Evolutionary conservation across 1,140 invertebrate species (phyloP), one percentile per base, ranked within the genome.

Genomic region (Drosophila mauritiana): DNA sequence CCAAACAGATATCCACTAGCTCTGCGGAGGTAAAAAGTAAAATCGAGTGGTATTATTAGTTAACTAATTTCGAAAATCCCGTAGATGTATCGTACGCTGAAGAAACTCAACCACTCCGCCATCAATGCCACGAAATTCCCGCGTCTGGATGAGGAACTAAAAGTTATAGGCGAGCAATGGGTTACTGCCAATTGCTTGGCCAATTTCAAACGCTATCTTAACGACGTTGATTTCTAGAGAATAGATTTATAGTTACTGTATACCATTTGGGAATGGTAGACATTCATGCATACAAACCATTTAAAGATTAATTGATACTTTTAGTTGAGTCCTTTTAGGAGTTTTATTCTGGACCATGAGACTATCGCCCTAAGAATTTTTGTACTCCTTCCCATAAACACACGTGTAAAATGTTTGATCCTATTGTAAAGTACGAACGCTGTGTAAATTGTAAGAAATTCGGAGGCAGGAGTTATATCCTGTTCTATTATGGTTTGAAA

Each of bases 151-250:
- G 93, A 93, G 2, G 95, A 96, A 91, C 93, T 93, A 5, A 93
- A 94, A 61, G 91, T 94, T 12, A 92, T 96, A 22, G 91, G 94
- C 11, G 93, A 95, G 43, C 95, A 95, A 65, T 96, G 95, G 95
- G 93, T 93, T 59, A 94, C 94, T n/a, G 63, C 90, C 1, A 95
- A 27, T 43, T 83, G 81, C 52, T 54, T 70, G 59, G 63, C 72
- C 13, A 80, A 63, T 42, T 63, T 79, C 22, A 88, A 89, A 17
- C 67, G 83, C 27, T 89, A 83, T 27, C 37, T 89, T 6, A 69
- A 46, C n/a, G 67, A 77, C 25, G 15, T 57, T 36, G 34, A 83
- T 31, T 53, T 75, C 11, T 86, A 89, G 56, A 15, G 37, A 10
- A 8, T 59, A 48, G 37, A 6, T 10, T 48, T 61, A 27, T n/a